Conservation (phyloP, 2,888 invertebrate genomes). For the Drosophila aldrichi region DNA sequence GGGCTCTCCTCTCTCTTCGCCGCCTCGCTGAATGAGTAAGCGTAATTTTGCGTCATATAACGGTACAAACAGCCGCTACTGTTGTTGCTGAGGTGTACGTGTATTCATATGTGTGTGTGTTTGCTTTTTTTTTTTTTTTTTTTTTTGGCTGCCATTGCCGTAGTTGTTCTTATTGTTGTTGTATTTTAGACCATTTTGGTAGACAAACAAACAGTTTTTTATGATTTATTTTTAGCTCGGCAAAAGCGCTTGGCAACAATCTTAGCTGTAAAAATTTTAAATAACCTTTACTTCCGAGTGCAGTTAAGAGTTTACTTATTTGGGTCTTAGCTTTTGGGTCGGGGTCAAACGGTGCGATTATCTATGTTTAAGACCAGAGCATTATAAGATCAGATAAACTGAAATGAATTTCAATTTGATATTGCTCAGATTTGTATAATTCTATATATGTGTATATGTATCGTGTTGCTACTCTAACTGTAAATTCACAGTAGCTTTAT, state of each 20-base stretch:
- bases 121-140: slow-evolving; percentile 39
- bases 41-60: slow-evolving; percentile 82
- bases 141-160: slow-evolving; percentile 54
- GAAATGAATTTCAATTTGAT: neutral
- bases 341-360: slow-evolving; percentile 26
- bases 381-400: neutral
- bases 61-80: slow-evolving; percentile 75
- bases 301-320: slow-evolving; percentile 54
- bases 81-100: slow-evolving; percentile 53
- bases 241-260: slow-evolving; percentile 64
- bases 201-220: slow-evolving; percentile 81
- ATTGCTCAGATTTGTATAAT: neutral
- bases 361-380: neutral
- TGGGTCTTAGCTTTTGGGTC: slow-evolving; percentile 46
- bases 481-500: slow-evolving; percentile 35
- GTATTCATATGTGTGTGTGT: slow-evolving; percentile 19
- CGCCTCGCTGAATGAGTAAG: slow-evolving; percentile 76
- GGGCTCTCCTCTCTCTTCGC: slow-evolving; percentile 42
- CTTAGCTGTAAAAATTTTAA: slow-evolving; percentile 68
- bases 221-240: slow-evolving; percentile 80
- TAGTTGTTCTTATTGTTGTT: slow-evolving; percentile 25
- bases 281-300: slow-evolving; percentile 66
- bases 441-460: too few relatives aligned
- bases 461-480: neutral
- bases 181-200: slow-evolving; percentile 79